Evolutionary conservation across 2,113 vertebrate genomes (phyloP).

Genomic region (Tonatia bakeri): DNA sequence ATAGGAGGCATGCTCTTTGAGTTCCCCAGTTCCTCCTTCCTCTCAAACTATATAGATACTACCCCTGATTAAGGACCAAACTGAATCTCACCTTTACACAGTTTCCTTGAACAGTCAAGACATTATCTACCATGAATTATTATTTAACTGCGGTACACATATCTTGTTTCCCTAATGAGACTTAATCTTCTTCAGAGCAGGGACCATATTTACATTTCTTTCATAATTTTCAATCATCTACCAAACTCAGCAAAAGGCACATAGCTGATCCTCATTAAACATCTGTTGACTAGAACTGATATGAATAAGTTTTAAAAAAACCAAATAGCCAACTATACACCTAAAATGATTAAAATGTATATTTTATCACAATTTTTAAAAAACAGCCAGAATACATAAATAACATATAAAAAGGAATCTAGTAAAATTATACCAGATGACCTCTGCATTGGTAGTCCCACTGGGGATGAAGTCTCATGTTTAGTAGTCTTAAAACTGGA

Average conservation of each 20-base stretch:
- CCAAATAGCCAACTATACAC: background rate
- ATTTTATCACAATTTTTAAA: background rate
- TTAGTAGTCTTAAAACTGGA: background rate
- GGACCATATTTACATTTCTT: background rate
- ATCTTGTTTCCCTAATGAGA: slow-evolving; percentile 22
- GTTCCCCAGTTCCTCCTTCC: background rate
- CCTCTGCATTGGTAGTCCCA: background rate
- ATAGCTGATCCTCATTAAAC: background rate
- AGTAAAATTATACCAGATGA: slow-evolving; percentile 20
- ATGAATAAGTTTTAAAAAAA: slow-evolving; percentile 42
- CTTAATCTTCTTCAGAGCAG: slow-evolving; percentile 16
- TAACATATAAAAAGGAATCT: background rate
- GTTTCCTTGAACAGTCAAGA: background rate
- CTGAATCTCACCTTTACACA: background rate
- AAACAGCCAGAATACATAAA: background rate
- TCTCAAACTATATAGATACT: background rate
- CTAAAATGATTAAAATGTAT: background rate
- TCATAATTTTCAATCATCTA: slow-evolving; percentile 23
- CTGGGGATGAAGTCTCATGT: background rate
- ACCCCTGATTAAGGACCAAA: background rate
- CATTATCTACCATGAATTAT: background rate
- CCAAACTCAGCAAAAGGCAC: background rate
- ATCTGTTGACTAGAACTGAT: background rate
- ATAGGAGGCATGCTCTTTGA: background rate
- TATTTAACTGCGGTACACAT: background rate